phyloP scores from a whole-genome alignment of 2,888 invertebrate species.

The Eupelmus urozonus region DNA sequence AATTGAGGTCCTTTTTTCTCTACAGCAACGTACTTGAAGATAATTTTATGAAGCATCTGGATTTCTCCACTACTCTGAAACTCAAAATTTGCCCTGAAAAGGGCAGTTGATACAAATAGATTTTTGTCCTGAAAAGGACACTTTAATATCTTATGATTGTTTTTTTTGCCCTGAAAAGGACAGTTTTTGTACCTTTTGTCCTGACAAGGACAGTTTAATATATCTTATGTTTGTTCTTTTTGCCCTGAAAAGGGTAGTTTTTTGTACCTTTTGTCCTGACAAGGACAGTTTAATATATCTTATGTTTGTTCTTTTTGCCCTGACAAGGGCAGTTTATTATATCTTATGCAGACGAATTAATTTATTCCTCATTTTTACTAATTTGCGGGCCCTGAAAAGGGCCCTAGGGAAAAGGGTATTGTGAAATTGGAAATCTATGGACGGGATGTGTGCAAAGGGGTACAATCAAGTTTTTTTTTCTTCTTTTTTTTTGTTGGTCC shows the following conservation, averaged over 20 bases:
- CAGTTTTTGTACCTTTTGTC: slow-evolving; percentile 26
- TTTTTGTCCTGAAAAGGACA: not conserved
- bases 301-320: slow-evolving; percentile 53
- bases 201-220: slow-evolving; percentile 59
- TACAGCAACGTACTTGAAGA: no score
- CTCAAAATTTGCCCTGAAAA: slow-evolving; percentile 57
- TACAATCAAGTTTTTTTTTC: slow-evolving; percentile 11
- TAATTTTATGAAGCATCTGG: no score
- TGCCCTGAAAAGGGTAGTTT: slow-evolving; percentile 63
- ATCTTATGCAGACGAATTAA: slow-evolving; percentile 53
- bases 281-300: slow-evolving; percentile 48
- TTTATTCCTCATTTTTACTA: slow-evolving; percentile 61
- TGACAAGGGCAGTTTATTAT: slow-evolving; percentile 61
- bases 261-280: slow-evolving; percentile 40
- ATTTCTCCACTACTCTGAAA: no score
- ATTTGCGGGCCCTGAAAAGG: slow-evolving; percentile 74
- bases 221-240: slow-evolving; percentile 24
- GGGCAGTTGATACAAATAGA: slow-evolving; percentile 31
- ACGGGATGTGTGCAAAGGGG: slow-evolving; percentile 9
- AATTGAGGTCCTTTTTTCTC: no score
- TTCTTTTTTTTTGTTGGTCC: not conserved
- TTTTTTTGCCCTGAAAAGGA: slow-evolving; percentile 16
- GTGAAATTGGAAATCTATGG: slow-evolving; percentile 56
- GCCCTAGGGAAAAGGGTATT: slow-evolving; percentile 67
- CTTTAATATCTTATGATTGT: not conserved